Evolutionary conservation across 2,113 vertebrate species (phyloP).

Genomic region (Forbesichthys papilliferus): DNA sequence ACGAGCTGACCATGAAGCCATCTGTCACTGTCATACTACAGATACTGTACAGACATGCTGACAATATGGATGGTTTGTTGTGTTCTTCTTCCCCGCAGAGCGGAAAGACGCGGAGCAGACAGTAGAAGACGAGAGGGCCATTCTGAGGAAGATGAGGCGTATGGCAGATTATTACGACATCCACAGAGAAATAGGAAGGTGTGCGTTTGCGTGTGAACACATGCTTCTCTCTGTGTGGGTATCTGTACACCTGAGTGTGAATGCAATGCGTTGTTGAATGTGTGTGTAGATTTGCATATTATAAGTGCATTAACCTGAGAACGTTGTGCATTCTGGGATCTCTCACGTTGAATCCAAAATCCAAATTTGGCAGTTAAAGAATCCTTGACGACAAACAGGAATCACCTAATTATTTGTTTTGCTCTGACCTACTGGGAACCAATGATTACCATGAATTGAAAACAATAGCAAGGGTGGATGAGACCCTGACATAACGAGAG

Average conservation of each 20-base stretch:
- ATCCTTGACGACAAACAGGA: slow-evolving; percentile 28
- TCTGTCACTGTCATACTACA: slow-evolving; percentile 38
- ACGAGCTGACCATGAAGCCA: slow-evolving; percentile 43
- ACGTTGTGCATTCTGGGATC: not conserved
- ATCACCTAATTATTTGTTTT: slow-evolving; percentile 45
- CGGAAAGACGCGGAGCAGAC: slow-evolving; percentile 69
- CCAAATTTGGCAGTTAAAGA: not conserved
- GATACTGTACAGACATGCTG: not conserved
- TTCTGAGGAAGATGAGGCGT: slow-evolving; percentile 83
- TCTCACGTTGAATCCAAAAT: not conserved
- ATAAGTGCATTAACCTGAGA: not conserved
- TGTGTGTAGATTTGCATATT: not conserved
- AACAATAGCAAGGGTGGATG: not conserved
- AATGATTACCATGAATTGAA: slow-evolving; percentile 12
- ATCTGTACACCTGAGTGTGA: not conserved
- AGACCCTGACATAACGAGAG: not conserved
- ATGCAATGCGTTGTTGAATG: not conserved
- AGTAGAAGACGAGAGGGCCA: slow-evolving; percentile 80
- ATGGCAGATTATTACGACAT: slow-evolving; percentile 89
- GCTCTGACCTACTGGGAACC: slow-evolving; percentile 17
- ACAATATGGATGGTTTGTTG: slow-evolving; percentile 1
- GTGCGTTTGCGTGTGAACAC: slow-evolving; percentile 16
- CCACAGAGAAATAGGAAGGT: slow-evolving; percentile 94
- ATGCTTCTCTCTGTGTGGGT: not conserved
- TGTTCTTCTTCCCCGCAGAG: slow-evolving; percentile 66